Conservation (phyloP, 2,797 vertebrate species). For the Etheostoma nigrum region DNA sequence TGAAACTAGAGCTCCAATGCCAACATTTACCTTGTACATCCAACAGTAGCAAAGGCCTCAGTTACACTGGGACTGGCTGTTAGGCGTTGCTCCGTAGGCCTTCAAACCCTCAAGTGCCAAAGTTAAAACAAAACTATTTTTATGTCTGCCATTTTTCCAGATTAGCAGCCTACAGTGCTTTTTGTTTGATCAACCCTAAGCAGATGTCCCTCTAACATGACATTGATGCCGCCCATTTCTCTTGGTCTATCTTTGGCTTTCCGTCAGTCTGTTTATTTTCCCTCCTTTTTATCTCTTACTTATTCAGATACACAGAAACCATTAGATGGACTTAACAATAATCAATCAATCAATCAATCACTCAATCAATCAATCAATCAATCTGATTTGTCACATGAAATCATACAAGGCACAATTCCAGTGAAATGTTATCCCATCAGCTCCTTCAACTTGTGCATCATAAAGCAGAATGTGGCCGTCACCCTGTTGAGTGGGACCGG, state of each 20-base stretch:
- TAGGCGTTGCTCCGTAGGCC: conserved; percentile 50
- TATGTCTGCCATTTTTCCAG: conserved; percentile 67
- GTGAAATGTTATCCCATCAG: too few relatives aligned
- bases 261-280: conserved; percentile 13
- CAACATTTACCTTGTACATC: conserved; percentile 40
- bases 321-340: too few relatives aligned
- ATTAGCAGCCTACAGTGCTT: conserved; percentile 57
- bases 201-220: conserved; percentile 66
- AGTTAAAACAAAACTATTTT: conserved; percentile 70
- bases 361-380: too few relatives aligned
- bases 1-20: conserved; percentile 26
- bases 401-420: too few relatives aligned
- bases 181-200: conserved; percentile 57
- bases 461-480: too few relatives aligned
- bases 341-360: too few relatives aligned
- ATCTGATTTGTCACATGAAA: too few relatives aligned
- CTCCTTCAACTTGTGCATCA: too few relatives aligned
- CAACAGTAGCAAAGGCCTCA: conserved; percentile 51
- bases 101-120: conserved; percentile 54
- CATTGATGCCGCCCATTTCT: conserved; percentile 34
- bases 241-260: conserved; percentile 18
- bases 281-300: conserved; percentile 27
- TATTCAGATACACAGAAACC: conserved; percentile 10
- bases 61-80: conserved; percentile 43
- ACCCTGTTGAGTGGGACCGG: too few relatives aligned